Conservation (phyloP, 2,888 invertebrate species). For the Junonia oenone region DNA sequence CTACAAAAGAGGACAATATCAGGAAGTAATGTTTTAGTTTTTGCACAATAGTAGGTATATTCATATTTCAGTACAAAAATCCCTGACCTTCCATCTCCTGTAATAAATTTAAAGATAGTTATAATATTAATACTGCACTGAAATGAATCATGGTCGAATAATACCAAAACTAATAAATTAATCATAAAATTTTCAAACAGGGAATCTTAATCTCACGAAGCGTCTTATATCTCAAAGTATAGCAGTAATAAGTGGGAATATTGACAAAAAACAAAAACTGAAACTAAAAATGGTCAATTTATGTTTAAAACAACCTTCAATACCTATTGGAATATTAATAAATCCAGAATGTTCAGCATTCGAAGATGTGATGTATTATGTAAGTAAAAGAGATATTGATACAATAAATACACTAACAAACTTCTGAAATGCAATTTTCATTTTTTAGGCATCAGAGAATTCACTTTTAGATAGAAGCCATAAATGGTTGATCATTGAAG, state of each 20-base stretch:
- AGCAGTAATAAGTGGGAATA: conserved; percentile 6
- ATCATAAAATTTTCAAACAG: not conserved
- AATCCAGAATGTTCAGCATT: conserved; percentile 34
- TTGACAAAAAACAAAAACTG: not conserved
- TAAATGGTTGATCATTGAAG: conserved; percentile 47
- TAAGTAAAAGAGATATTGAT: conserved; percentile 32
- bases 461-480: conserved; percentile 40
- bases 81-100: too few relatives aligned
- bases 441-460: conserved; percentile 50
- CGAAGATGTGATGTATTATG: conserved; percentile 38
- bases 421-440: not conserved
- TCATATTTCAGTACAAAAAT: too few relatives aligned
- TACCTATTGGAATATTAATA: conserved; percentile 34
- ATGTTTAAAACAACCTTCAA: conserved; percentile 22
- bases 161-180: not conserved
- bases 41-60: too few relatives aligned
- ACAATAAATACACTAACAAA: not conserved
- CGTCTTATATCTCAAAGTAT: conserved; percentile 5
- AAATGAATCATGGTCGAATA: not conserved
- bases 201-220: conserved; percentile 5
- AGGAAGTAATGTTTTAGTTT: too few relatives aligned
- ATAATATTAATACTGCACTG: not conserved
- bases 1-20: too few relatives aligned
- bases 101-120: too few relatives aligned
- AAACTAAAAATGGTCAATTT: conserved; percentile 3